Conservation (phyloP, 2,797 vertebrate genomes). For the Brachyrhaphis roseni region DNA sequence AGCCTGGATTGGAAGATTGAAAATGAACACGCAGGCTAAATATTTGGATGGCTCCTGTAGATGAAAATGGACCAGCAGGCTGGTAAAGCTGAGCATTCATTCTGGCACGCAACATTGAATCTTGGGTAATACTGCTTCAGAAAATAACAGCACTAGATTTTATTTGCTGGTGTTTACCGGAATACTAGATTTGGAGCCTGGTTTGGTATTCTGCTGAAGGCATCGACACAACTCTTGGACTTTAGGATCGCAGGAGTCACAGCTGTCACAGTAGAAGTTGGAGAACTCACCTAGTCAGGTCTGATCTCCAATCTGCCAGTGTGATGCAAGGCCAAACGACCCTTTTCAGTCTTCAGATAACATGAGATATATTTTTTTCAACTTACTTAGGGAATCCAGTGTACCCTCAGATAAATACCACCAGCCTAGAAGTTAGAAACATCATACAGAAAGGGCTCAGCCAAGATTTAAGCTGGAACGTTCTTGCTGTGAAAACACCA, state of each 20-base stretch:
- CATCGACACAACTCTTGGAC: not conserved
- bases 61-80: not conserved
- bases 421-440: not conserved
- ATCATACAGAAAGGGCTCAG: not conserved
- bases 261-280: not conserved
- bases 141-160: not conserved
- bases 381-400: not conserved
- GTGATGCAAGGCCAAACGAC: not conserved
- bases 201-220: not conserved
- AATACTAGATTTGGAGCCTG: not conserved
- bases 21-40: not conserved
- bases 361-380: not conserved
- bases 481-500: not conserved
- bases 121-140: not conserved
- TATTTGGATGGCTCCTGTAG: not conserved
- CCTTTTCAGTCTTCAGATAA: not conserved
- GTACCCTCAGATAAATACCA: not conserved
- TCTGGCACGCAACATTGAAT: not conserved
- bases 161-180: not conserved
- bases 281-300: not conserved
- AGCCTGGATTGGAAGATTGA: constrained; percentile 3
- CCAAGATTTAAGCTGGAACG: not conserved
- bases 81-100: not conserved
- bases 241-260: not conserved
- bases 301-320: not conserved